Percentiles rank a stretch among this genome's conserved stretches.
phyloP scores from a whole-genome alignment of 2,888 invertebrate genomes.

The Drosophila sordidapex region DNA sequence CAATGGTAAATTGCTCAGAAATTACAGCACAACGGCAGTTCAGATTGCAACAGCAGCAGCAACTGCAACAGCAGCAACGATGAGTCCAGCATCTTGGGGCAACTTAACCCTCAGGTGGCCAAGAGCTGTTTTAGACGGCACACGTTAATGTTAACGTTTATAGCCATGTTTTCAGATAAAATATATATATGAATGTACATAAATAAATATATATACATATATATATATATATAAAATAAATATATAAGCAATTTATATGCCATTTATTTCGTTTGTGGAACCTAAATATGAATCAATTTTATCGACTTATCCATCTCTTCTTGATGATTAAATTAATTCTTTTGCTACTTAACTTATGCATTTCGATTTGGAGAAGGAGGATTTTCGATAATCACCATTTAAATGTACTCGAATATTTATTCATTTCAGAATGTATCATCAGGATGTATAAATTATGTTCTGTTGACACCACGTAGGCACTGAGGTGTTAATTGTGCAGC shows the following conservation, averaged over 20 bases:
- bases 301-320: background rate
- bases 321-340: background rate
- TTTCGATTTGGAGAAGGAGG: background rate
- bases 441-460: background rate
- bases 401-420: background rate
- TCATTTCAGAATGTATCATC: background rate
- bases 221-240: background rate
- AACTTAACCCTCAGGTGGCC: constrained; percentile 3
- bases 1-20: constrained; percentile 49
- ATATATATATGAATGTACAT: no score
- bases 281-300: background rate
- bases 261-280: no score
- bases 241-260: no score
- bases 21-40: constrained; percentile 71
- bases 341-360: background rate
- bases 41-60: constrained; percentile 51
- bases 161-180: background rate
- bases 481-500: background rate
- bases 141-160: background rate
- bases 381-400: background rate
- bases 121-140: background rate
- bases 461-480: background rate
- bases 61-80: constrained; percentile 13
- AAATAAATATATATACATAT: no score
- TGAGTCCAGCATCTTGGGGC: constrained; percentile 30